Conservation (phyloP, 1,140 invertebrate genomes). For the Cydia fagiglandana region DNA sequence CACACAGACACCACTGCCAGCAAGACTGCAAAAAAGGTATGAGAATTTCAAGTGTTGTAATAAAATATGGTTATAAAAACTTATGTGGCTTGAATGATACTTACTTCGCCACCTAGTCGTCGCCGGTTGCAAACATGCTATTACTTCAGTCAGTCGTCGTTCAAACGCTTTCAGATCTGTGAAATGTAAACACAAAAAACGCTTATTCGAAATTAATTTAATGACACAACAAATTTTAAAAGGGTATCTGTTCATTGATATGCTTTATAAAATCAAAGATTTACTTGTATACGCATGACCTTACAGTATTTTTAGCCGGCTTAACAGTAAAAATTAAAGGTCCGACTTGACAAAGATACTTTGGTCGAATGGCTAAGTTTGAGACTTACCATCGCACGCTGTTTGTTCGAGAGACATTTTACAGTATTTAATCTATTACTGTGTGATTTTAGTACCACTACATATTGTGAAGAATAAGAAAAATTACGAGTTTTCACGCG, state of each 20-base stretch:
- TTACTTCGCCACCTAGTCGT: conserved; percentile 96
- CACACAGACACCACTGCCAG: conserved; percentile 91
- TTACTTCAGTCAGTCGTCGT: conserved; percentile 96
- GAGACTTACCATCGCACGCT: conserved; percentile 84
- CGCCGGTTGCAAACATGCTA: conserved; percentile 93
- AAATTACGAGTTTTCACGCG: not conserved
- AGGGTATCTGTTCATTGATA: conserved; percentile 31
- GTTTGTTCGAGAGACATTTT: conserved; percentile 87
- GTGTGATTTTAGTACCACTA: not conserved
- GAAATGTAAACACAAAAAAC: conserved; percentile 55
- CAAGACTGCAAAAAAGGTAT: conserved; percentile 84
- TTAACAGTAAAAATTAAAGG: conserved; percentile 31
- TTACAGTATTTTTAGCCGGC: not conserved
- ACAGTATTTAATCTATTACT: conserved; percentile 22
- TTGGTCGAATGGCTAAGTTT: not conserved
- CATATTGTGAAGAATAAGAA: conserved; percentile 17
- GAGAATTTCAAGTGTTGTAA: conserved; percentile 16
- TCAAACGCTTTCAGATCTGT: conserved; percentile 98
- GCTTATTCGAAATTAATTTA: conserved; percentile 45
- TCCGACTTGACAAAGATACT: conserved; percentile 28
- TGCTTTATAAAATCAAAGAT: not conserved
- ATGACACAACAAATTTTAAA: conserved; percentile 9
- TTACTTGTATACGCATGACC: not conserved
- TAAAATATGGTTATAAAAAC: conserved; percentile 18
- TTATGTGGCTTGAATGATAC: conserved; percentile 45